Evolutionary conservation across 2,797 vertebrate genomes (phyloP).

Genomic region (Melanotaenia nigrans): DNA sequence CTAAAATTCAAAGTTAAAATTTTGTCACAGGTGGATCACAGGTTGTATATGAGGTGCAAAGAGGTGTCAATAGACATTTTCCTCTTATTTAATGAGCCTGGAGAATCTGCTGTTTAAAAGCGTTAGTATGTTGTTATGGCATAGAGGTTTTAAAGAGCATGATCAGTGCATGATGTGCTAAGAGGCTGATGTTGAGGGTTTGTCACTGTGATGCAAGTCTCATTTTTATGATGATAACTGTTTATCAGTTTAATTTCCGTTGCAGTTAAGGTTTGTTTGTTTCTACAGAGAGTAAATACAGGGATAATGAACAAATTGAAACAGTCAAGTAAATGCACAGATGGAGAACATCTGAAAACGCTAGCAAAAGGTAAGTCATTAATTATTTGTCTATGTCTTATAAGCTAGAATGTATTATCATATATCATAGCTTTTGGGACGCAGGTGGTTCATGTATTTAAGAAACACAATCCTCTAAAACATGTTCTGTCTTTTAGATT

Average conservation of each 20-base stretch:
- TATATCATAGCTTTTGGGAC: background rate
- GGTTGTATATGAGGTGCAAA: background rate
- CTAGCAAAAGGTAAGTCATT: constrained; percentile 88
- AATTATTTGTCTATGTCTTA: background rate
- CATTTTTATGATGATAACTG: background rate
- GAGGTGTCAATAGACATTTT: background rate
- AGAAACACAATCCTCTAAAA: background rate
- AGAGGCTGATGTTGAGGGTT: background rate
- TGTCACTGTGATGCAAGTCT: background rate
- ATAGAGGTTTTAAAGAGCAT: background rate
- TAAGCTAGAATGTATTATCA: background rate
- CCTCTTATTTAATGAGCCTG: background rate
- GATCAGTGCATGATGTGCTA: background rate
- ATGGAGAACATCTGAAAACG: constrained; percentile 88
- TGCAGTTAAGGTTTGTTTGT: constrained; percentile 20
- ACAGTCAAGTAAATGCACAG: constrained; percentile 80
- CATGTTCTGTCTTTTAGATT: constrained; percentile 81
- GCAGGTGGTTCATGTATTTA: background rate
- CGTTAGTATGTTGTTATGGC: background rate
- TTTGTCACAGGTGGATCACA: background rate
- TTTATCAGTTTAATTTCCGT: constrained; percentile 6
- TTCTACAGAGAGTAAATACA: constrained; percentile 86
- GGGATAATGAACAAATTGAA: constrained; percentile 88
- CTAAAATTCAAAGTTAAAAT: constrained; percentile 1
- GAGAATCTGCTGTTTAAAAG: background rate